These are phyloP conservation scores for Clarias batrachus DNA, from an alignment of 2,113 vertebrate species.

Conservation along the genomic window DNA sequence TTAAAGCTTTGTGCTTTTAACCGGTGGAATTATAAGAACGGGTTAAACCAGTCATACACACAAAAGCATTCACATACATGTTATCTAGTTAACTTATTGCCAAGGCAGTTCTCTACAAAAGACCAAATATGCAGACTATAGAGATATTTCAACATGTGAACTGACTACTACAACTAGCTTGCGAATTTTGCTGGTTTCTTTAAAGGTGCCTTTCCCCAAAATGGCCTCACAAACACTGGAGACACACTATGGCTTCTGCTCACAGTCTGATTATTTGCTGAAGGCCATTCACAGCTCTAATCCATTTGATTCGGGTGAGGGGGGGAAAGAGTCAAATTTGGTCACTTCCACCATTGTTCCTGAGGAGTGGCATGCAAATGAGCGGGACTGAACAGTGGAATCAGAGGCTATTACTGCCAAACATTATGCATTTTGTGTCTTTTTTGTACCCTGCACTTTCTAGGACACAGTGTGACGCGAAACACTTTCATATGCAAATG, in stretches of 20 bases:
- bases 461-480: slow-evolving; percentile 48
- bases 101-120: slow-evolving; percentile 54
- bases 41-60: slow-evolving; percentile 40
- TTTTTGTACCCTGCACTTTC: slow-evolving; percentile 56
- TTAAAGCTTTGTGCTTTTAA: slow-evolving; percentile 63
- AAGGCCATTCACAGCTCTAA: slow-evolving; percentile 62
- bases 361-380: slow-evolving; percentile 75
- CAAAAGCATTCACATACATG: slow-evolving; percentile 32
- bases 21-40: slow-evolving; percentile 45
- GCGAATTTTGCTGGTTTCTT: slow-evolving; percentile 51
- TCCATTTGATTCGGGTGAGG: slow-evolving; percentile 49
- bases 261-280: slow-evolving; percentile 43
- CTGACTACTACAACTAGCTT: slow-evolving; percentile 54
- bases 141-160: background rate
- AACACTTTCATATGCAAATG: slow-evolving; percentile 54
- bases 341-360: slow-evolving; percentile 77
- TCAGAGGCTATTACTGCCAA: slow-evolving; percentile 43
- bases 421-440: slow-evolving; percentile 45
- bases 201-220: slow-evolving; percentile 50
- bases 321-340: slow-evolving; percentile 61
- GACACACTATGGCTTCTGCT: slow-evolving; percentile 60
- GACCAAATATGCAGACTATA: slow-evolving; percentile 5
- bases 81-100: slow-evolving; percentile 59
- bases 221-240: slow-evolving; percentile 56
- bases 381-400: slow-evolving; percentile 60